Evolutionary conservation across 2,113 vertebrate species (phyloP).

Genomic region (Cardinalis cardinalis): DNA sequence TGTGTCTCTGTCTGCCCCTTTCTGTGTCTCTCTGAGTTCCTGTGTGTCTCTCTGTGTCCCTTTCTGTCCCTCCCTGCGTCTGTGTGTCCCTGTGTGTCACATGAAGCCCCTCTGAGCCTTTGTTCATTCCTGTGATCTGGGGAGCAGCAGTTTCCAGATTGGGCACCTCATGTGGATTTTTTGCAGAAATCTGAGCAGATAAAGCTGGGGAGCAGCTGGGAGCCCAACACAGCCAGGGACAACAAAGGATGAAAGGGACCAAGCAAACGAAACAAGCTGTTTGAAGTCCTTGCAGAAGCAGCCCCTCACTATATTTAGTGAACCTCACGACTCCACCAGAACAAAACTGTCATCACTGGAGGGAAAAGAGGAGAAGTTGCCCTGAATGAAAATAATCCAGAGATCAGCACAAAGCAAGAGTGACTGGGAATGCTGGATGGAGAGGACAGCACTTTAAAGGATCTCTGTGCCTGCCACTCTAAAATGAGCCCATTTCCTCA

Average conservation of each 20-base stretch:
- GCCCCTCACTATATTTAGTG: constrained; percentile 56
- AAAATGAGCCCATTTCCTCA: not conserved
- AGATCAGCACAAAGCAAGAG: not conserved
- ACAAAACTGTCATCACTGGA: not conserved
- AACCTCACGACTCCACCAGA: constrained; percentile 36
- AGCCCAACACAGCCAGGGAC: constrained; percentile 16
- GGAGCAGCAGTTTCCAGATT: not conserved
- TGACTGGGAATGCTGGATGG: not conserved
- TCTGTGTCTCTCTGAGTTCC: too few relatives aligned
- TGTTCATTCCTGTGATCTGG: not conserved
- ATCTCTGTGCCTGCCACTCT: not conserved
- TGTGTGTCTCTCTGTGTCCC: not conserved
- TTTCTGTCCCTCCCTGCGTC: too few relatives aligned
- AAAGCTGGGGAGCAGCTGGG: constrained; percentile 42
- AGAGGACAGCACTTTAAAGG: not conserved
- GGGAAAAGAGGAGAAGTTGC: not conserved
- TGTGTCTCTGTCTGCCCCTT: not conserved
- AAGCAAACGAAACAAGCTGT: constrained; percentile 61
- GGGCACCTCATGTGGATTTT: not conserved
- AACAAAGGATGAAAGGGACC: constrained; percentile 60
- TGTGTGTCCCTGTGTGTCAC: not conserved
- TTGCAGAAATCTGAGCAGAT: constrained; percentile 55
- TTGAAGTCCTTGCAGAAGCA: constrained; percentile 62
- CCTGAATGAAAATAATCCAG: constrained; percentile 1
- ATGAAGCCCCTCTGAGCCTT: not conserved